Evolutionary conservation across 2,888 invertebrate genomes (phyloP), one percentile per base, ranked within the genome.

Genomic region (Cosmopolites sordidus): DNA sequence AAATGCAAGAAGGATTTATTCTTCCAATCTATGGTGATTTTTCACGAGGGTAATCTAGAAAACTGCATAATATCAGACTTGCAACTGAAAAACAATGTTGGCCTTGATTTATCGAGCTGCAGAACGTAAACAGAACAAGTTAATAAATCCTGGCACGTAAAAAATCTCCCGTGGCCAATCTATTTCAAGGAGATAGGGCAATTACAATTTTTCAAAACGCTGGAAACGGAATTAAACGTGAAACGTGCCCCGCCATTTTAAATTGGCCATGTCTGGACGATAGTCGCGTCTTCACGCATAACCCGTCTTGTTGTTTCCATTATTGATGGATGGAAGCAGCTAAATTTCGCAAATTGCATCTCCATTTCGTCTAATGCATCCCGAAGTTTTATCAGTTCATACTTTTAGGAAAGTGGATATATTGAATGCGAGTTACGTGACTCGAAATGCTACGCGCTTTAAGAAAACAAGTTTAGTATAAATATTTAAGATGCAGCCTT

Each of bases 141-240:
- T 60, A 48, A 52, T 53, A 56, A 62, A 58, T 60, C 60, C 37
- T 60, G 58, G 62, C 70, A 71, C 70, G 70, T 70, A 69, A 69
- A 68, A 69, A 69, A 69, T 67, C 71, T 66, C 72, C 67, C 69
- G 70, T 68, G 71, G 67, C 72, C 54, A 55, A 51, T 55, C 50
- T 51, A 48, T 55, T 69, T 64, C 53, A 51, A 64, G 63, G 63
- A 71, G 72, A 72, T 71, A 71, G 69, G 69, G 72, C 72, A 73
- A 73, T 73, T 72, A 72, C 71, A 69, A 72, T 73, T 72, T 71
- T 73, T 72, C 73, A 73, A 71, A 70, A 72, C 65, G 72, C 71
- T 71, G 62, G 56, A 62, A 58, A 59, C 63, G 63, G 64, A 70
- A 71, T 71, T 70, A 70, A 67, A 67, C 69, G 66, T 65, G 67